A percentile compares a stretch with the other conserved stretches of the same genome.
Conservation (phyloP, 2,797 vertebrate genomes). For the Acipenser transmontanus region DNA sequence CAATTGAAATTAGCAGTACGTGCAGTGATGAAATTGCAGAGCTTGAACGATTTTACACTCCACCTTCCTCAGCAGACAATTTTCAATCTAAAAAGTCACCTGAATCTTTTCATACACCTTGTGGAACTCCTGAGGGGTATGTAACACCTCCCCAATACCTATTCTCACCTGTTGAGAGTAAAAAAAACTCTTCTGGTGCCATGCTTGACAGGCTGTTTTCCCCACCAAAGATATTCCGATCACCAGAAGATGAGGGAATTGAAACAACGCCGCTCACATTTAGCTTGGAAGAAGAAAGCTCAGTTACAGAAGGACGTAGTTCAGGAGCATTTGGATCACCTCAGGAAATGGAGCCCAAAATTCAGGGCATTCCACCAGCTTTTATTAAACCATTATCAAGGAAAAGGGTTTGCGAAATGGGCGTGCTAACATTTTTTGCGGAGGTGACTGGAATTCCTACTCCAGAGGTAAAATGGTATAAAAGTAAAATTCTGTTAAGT, state of each 20-base stretch:
- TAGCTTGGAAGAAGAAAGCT: constrained; percentile 50
- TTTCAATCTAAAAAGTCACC: constrained; percentile 76
- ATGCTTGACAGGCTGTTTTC: constrained; percentile 65
- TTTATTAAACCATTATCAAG: constrained; percentile 84
- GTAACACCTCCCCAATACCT: constrained; percentile 56
- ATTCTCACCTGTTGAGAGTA: constrained; percentile 48
- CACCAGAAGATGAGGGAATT: constrained; percentile 64
- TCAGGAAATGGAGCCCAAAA: constrained; percentile 68
- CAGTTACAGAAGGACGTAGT: constrained; percentile 49
- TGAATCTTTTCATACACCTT: constrained; percentile 66
- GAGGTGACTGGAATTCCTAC: constrained; percentile 85
- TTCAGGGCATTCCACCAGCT: constrained; percentile 83
- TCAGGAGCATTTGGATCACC: constrained; percentile 65
- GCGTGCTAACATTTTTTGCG: constrained; percentile 67
- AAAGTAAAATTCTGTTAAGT: constrained; percentile 76
- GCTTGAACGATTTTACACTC: constrained; percentile 85
- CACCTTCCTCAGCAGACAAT: constrained; percentile 80
- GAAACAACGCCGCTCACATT: constrained; percentile 49
- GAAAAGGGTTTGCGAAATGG: constrained; percentile 75
- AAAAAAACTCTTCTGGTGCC: constrained; percentile 46
- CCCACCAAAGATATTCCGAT: constrained; percentile 63
- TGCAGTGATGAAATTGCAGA: constrained; percentile 82
- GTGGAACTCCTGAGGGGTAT: constrained; percentile 50
- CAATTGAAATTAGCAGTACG: constrained; percentile 83
- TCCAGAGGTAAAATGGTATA: constrained; percentile 88